Evolutionary conservation across 2,797 vertebrate species (phyloP).

Genomic region (Neopelma chrysocephalum): DNA sequence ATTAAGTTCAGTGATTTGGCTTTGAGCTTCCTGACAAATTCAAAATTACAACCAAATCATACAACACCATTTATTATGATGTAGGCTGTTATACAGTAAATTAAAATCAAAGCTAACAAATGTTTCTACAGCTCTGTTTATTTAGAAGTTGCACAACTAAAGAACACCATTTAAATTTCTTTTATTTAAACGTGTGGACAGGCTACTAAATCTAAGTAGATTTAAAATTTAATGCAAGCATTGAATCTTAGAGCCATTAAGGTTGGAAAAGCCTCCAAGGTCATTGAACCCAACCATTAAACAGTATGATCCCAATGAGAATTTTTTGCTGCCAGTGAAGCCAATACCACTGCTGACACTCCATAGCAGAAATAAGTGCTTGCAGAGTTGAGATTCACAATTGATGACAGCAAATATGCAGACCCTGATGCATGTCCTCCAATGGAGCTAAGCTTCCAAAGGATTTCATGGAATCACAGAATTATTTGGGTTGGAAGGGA

Average conservation of each 20-base stretch:
- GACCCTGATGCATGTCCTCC: fast-evolving
- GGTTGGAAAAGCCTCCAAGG: background rate
- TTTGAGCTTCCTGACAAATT: constrained; percentile 20
- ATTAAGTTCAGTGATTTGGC: constrained; percentile 44
- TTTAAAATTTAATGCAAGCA: background rate
- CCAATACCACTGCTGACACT: background rate
- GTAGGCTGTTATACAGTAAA: constrained; percentile 15
- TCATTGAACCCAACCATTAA: background rate
- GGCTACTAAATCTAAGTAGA: background rate
- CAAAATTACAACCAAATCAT: constrained; percentile 37
- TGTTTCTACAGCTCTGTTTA: constrained; percentile 17
- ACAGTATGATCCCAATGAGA: background rate
- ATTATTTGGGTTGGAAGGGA: background rate
- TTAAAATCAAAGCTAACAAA: constrained; percentile 34
- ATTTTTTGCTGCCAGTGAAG: background rate
- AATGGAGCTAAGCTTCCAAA: background rate
- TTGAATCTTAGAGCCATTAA: background rate
- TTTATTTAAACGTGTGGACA: background rate
- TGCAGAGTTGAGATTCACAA: background rate
- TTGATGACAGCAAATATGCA: fast-evolving
- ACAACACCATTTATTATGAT: constrained; percentile 31
- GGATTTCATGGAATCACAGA: background rate
- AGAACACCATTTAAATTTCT: background rate
- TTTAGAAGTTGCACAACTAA: background rate
- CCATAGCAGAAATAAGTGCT: background rate